Percentiles rank a stretch among this genome's conserved stretches.
Evolutionary conservation across 2,888 invertebrate species (phyloP).

Genomic region (Campaea margaritaria): DNA sequence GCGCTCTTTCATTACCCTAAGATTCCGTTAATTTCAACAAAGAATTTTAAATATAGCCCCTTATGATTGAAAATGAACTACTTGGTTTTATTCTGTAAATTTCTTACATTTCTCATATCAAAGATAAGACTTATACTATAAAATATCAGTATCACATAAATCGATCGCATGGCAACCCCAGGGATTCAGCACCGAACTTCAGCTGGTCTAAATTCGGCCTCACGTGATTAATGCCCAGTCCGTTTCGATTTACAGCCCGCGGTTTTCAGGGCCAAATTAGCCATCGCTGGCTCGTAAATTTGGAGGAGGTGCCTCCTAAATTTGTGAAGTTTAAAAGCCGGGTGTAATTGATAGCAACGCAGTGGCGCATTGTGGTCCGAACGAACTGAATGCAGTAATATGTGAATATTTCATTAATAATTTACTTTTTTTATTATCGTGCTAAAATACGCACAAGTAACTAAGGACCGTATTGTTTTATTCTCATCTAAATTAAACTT

Average conservation of each 20-base stretch:
- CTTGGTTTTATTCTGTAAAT: no score
- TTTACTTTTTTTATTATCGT: background rate
- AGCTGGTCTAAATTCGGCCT: slow-evolving; percentile 45
- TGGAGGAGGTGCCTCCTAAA: slow-evolving; percentile 48
- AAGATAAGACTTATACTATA: no score
- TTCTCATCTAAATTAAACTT: no score
- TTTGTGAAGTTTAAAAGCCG: slow-evolving; percentile 38
- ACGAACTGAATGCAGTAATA: slow-evolving; percentile 17
- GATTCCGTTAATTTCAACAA: no score
- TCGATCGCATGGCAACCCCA: background rate
- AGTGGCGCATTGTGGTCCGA: slow-evolving; percentile 12
- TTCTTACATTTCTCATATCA: no score
- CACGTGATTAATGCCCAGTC: slow-evolving; percentile 63
- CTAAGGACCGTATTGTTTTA: no score
- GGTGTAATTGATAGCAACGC: slow-evolving; percentile 34
- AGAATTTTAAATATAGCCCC: no score
- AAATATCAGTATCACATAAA: background rate
- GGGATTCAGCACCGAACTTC: background rate
- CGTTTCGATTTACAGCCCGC: slow-evolving; percentile 64
- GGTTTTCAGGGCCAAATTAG: slow-evolving; percentile 67
- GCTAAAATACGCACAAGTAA: background rate
- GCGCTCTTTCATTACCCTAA: no score
- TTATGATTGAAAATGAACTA: no score
- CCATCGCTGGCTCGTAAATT: slow-evolving; percentile 59
- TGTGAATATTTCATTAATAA: no score